Base-by-base conservation (phyloP, 2,797 vertebrate species). In the Leptatherina wallacei region DNA sequence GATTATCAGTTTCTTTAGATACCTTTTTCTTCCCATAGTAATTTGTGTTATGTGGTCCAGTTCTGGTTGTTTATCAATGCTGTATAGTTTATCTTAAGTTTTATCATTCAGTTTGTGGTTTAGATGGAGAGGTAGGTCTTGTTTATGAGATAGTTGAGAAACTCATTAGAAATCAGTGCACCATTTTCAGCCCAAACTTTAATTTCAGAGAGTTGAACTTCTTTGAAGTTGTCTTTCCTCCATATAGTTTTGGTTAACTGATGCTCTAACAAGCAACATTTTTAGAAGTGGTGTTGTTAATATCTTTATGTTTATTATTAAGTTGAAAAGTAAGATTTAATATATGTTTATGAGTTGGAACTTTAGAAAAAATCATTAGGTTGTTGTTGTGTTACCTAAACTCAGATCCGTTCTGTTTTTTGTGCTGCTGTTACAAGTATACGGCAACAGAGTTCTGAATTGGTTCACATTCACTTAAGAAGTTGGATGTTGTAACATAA, bases 271-370 rank as follows among this genome's bases (percentile, higher is more conserved):
- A 61, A 49, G 38, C 38, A 40, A 36, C 16, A 16, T 30, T 57
- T 54, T 18, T n/a, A 64, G 57, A 74, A 35, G 44, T 47, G 0
- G 12, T 64, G 63, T 65, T 69, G 61, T 81, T 77, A 51, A 54
- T 64, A n/a, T 56, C 59, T 27, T 32, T 36, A 51, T 27, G 24
- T 27, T 27, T 27, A 27, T 27, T 69, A 65, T 35, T 52, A 51
- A 58, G 58, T 76, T 1, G 0, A 61, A 58, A 32, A 42, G 29
- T 36, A 30, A 63, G 33, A 65, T 42, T 61, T 18, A 36, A 3
- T 2, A 40, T 27, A 49, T 62, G 62, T 74, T 56, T 49, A 6
- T 3, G 30, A 73, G 40, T 29, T 61, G 18, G 44, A 61, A 38
- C 47, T 71, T 79, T 81, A 10, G 29, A 56, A 58, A 27, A 18